A percentile compares a stretch with the other conserved stretches of the same genome.
These are phyloP conservation scores for Seriola rivoliana DNA, from an alignment of 2,113 vertebrate species.

Conservation along the genomic window DNA sequence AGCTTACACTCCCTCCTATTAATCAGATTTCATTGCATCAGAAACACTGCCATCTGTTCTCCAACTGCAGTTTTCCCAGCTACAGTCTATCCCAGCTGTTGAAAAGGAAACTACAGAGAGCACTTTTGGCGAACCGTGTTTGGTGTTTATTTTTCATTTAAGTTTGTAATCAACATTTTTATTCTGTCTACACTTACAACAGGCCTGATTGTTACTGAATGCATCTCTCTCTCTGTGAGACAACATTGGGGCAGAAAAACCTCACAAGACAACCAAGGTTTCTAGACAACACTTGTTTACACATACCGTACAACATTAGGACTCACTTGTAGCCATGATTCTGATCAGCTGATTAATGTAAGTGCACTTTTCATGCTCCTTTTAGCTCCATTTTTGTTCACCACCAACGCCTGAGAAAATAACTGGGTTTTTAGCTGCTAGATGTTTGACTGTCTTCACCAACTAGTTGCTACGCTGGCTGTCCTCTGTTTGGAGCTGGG, in stretches of 20 bases:
- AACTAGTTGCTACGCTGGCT: not conserved
- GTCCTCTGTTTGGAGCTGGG: not conserved
- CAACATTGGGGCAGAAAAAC: not conserved
- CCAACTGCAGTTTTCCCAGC: conserved; percentile 5
- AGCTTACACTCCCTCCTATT: not conserved
- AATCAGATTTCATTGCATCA: conserved; percentile 27
- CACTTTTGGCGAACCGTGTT: not conserved
- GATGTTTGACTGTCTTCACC: not conserved
- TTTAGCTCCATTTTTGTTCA: conserved; percentile 6
- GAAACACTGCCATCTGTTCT: conserved; percentile 4
- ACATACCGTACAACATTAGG: not conserved
- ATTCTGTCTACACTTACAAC: not conserved
- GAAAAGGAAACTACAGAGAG: conserved; percentile 4
- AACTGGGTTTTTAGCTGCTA: not conserved
- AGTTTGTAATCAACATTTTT: conserved; percentile 5
- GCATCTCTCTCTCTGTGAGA: not conserved
- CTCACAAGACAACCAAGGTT: no score
- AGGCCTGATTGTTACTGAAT: not conserved
- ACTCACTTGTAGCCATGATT: not conserved
- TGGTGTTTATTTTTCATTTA: conserved; percentile 37
- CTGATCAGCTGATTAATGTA: not conserved
- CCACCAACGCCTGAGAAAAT: not conserved
- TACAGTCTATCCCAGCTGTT: not conserved
- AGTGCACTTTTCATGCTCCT: not conserved
- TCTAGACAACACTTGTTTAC: not conserved